phyloP scores from a whole-genome alignment of 2,113 vertebrate genomes.

The Tautogolabrus adspersus region DNA sequence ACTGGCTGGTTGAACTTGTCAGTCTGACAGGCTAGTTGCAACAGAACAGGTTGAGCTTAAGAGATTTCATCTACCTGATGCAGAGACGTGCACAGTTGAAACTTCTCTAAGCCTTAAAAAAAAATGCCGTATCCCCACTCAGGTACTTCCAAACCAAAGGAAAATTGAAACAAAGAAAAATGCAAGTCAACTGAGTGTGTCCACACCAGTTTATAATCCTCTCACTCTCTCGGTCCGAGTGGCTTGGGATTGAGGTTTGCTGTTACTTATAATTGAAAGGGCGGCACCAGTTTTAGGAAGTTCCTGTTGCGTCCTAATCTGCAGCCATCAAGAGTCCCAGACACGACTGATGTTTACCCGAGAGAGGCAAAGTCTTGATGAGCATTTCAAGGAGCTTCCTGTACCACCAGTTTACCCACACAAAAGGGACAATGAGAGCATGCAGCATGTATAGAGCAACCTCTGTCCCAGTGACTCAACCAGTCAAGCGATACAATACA shows the following conservation, averaged over 20 bases:
- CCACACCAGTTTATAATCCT: neutral
- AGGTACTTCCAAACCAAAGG: neutral
- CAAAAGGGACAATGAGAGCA: neutral
- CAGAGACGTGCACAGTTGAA: neutral
- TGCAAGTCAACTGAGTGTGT: neutral
- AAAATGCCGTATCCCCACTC: neutral
- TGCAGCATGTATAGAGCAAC: neutral
- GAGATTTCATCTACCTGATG: neutral
- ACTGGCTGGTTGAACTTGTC: neutral
- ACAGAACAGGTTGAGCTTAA: neutral
- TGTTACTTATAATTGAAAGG: slow-evolving; percentile 27
- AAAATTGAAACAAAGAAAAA: neutral
- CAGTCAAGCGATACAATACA: neutral
- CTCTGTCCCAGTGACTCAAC: neutral
- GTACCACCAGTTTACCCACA: slow-evolving; percentile 13
- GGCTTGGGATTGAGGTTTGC: neutral
- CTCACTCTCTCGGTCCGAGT: slow-evolving; percentile 11
- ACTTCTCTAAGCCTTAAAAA: neutral
- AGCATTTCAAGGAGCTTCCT: slow-evolving; percentile 64
- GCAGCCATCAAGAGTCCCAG: slow-evolving; percentile 44
- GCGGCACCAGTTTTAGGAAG: slow-evolving; percentile 60
- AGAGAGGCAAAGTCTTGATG: slow-evolving; percentile 58
- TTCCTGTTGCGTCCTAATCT: slow-evolving; percentile 71
- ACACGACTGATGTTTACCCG: slow-evolving; percentile 63
- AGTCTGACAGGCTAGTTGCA: neutral